Conservation (phyloP, 1,140 invertebrate species). For the Drosophila tani region DNA sequence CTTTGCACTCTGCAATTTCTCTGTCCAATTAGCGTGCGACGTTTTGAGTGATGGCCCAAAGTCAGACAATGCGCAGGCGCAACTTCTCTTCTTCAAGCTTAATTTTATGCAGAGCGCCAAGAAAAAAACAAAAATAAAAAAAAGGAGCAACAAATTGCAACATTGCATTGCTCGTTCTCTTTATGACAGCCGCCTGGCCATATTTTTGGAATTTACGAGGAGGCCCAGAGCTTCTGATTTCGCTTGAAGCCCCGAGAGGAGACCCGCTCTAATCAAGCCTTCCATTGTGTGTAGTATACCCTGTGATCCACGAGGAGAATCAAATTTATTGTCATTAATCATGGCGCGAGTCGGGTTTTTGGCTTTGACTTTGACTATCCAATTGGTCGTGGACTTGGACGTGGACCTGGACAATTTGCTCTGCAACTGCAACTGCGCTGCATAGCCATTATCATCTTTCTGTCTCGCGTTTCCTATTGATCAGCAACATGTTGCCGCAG, state of each 20-base stretch:
- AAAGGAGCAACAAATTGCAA: conserved; percentile 69
- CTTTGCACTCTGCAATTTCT: conserved; percentile 61
- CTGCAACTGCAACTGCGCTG: conserved; percentile 36
- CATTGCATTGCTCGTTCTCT: conserved; percentile 64
- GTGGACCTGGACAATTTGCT: conserved; percentile 37
- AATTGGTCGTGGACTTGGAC: conserved; percentile 30
- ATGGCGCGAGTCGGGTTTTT: conserved; percentile 52
- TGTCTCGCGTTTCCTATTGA: conserved; percentile 68
- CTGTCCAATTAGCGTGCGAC: conserved; percentile 82
- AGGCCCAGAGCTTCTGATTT: conserved; percentile 38
- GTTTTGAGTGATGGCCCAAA: conserved; percentile 78
- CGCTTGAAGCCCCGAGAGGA: not conserved
- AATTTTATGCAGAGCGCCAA: conserved; percentile 55
- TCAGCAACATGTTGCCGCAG: conserved; percentile 81
- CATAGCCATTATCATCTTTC: conserved; percentile 58
- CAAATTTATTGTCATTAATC: conserved; percentile 84
- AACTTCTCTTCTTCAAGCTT: conserved; percentile 36
- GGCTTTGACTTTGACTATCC: conserved; percentile 72
- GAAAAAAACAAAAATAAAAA: not conserved
- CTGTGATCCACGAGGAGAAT: conserved; percentile 52
- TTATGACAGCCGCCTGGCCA: conserved; percentile 72
- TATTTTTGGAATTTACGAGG: conserved; percentile 77
- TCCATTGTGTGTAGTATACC: conserved; percentile 45
- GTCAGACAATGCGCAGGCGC: conserved; percentile 80
- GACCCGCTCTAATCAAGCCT: conserved; percentile 69